Base-by-base conservation (phyloP, 2,888 invertebrate genomes). In the Gymnosoma rotundatum region DNA sequence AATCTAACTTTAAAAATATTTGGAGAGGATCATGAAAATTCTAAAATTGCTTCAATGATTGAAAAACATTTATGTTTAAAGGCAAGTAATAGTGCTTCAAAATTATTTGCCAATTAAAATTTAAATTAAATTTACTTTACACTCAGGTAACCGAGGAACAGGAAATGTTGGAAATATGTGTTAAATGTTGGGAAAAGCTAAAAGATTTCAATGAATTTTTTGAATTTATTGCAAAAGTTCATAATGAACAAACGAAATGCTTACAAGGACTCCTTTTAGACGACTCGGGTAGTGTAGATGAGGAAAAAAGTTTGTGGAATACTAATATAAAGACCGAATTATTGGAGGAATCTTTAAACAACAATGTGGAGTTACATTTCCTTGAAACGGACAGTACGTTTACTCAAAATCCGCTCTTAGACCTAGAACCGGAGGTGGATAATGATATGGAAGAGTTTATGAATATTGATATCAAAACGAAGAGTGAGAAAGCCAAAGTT, bases 21-120 rank as follows among this genome's bases (percentile, higher is more conserved):
- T 85, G 88, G 86, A 60, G 85, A 86, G 42, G 86, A 87, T 14
- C 88, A 88, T 18, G 85, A 69, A 12, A 88, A 88, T 70, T 84
- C 88, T 8, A 89, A 89, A 78, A 90, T 90, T 9, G 89, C 91
- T 0, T 86, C 87, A 61, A 87, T 91, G 54, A 83, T 92, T 38
- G 88, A 89, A 74, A 89, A 91, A 75, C 91, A 92, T 84, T 91
- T 92, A 83, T 89, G 90, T 89, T 90, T 92, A 69, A 89, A 90
- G 78, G 83, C 36, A 83, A 58, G 78, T 73, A 16, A 45, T 32
- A 1, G 14, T 14, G 16, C 6, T 0, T n/a, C 5, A 6, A 42
- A 61, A 52, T 12, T 61, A 16, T 9, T 45, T 14, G 0, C 9
- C 12, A 25, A 38, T 4, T 12, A 42, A 32, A 32, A 10, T 1